These are phyloP conservation scores for Diorhabda carinulata DNA, from an alignment of 1,140 invertebrate species.

Conservation along the genomic window DNA sequence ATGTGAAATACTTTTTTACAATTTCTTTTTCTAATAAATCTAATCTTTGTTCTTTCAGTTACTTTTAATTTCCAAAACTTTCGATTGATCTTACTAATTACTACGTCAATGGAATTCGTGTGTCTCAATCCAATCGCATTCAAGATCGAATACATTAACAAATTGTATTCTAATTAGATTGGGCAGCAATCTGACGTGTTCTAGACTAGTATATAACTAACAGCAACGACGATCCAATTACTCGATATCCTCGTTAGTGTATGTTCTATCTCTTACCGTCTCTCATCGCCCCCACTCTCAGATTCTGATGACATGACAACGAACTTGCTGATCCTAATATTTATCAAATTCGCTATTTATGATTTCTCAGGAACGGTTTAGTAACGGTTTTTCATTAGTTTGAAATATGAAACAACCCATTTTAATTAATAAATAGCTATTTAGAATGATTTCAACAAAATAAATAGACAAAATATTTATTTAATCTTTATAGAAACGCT, in stretches of 20 bases:
- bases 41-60: too few species aligned
- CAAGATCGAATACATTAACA: constrained; percentile 48
- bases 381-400: too few species aligned
- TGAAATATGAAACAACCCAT: neutral
- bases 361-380: neutral
- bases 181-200: constrained; percentile 47
- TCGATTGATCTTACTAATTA: too few species aligned
- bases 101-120: constrained; percentile 8
- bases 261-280: constrained; percentile 9
- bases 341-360: neutral
- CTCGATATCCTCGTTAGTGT: constrained; percentile 21
- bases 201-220: constrained; percentile 37
- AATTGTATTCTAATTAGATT: constrained; percentile 49
- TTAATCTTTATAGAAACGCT: neutral
- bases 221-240: constrained; percentile 40
- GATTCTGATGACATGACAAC: constrained; percentile 15
- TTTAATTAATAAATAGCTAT: constrained; percentile 8
- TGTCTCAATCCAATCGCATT: constrained; percentile 43
- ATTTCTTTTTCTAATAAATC: too few species aligned
- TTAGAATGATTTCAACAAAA: neutral
- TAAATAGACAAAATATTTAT: neutral
- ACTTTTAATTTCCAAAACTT: too few species aligned
- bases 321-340: constrained; percentile 17
- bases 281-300: neutral
- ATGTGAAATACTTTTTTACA: too few species aligned